Evolutionary conservation across 2,888 invertebrate genomes (phyloP), one percentile per base, ranked within the genome.

Genomic region (Synanthedon andrenaeformis): DNA sequence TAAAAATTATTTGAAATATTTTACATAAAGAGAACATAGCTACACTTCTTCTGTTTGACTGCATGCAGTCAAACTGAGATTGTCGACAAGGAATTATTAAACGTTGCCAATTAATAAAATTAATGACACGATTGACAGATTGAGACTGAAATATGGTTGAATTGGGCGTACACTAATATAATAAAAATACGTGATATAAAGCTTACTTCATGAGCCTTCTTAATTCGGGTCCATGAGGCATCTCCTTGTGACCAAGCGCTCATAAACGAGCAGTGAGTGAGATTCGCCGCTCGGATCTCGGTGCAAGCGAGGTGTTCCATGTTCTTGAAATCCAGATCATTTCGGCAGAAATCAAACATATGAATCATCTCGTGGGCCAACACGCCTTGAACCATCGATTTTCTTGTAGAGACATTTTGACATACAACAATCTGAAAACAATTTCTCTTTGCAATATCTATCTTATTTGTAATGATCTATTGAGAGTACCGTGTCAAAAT

Each of bases 311-410:
- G 79, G 76, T 98, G 98, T 60, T 97, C 94, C 59, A 96, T 88
- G 72, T 98, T 96, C 64, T 91, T 93, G 66, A 97, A 96, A 79
- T 98, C 94, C 54, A 97, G 73, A 51, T 98, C 91, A 61, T 96
- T 94, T 49, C 92, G 90, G 74, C 98, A 98, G 72, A 92, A 94
- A 77, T 98, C 98, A 71, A 96, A 98, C 95, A 98, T 97, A 75
- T 98, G 98, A 51, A 98, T 93, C 90, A 98, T 91, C 80, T 98
- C 98, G 67, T 98, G 98, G 0, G 93, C 91, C 49, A 98, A 74
- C 1, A 96, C 94, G 19, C 93, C 93, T 72, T 94, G 94, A 0
- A 96, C 91, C 74, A 92, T 88, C 11, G 91, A 91, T 69, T 92
- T 89, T 28, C 85, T 89, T 17, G 79, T 89, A 0, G 93, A 92